Base-by-base conservation (phyloP, 2,888 invertebrate species). In the Hanleya hanleyi region DNA sequence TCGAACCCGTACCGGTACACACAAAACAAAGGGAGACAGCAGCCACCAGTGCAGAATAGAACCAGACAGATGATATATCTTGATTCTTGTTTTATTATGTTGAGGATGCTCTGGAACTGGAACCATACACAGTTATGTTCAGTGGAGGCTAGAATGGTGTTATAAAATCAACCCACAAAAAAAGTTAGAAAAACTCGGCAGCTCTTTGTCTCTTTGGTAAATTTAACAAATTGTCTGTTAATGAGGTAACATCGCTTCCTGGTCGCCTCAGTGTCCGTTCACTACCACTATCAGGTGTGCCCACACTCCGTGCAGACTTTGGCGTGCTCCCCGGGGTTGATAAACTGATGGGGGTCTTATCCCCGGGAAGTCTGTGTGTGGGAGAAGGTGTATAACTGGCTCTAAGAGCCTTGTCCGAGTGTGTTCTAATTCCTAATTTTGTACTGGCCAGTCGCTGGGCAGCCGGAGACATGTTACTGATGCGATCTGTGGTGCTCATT, bases 401-500 rank as follows among this genome's bases (percentile, higher is more conserved):
- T 74, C 92, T 88, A 15, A 93, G 88, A 9, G 92, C 92, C 76
- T 91, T 90, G 83, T 93, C 93, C 0, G 91, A 91, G 70, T 88
- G 91, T 38, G 91, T 88, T 77, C 93, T 88, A 6, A 93, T 92
- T 7, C 93, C 92, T 1, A 95, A 90, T 82, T 93, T 93, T 32
- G 93, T 91, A 0, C 95, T 95, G 4, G 97, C 97, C 41, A 99
- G 92, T 81, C 94, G 93, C 78, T 95, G 94, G 0, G 98, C 99
- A 0, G 99, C 99, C 0, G 99, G 98, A 0, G 98, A 98, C 96
- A 99, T 96, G 71, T 95, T 94, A 4, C 94, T 95, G 49, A 98
- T 91, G 1, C 97, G 93, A 77, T 97, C 97, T 32, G 95, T 93
- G 64, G 95, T 82, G 51, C 83, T 84, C 35, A 79, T 75, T 5